Evolutionary conservation across 2,888 invertebrate genomes (phyloP), one percentile per base, ranked within the genome.

Genomic region (Cephalotes varians): DNA sequence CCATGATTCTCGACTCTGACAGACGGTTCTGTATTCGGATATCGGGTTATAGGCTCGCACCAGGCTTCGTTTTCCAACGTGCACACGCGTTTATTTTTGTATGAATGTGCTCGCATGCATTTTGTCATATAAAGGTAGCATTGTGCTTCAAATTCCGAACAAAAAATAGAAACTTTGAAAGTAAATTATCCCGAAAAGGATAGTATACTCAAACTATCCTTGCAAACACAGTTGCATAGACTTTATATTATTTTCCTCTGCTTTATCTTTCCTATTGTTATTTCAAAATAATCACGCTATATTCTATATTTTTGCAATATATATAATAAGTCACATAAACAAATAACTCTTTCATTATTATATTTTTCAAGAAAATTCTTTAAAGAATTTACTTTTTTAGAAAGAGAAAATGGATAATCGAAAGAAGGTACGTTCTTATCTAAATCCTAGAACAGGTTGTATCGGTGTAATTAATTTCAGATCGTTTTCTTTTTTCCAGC

Each of bases 21-120:
- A 88, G 84, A 56, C 54, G 40, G 69, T 85, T 86, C 89, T 84
- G 86, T 88, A 81, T 88, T 88, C 86, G 79, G 82, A 87, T 81
- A 85, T 89, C 84, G 40, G 85, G 76, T 84, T 87, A 76, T 83
- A 4, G 54, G 47, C 62, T 82, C 60, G 82, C 65, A 62, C 73
- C 73, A 60, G 64, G 10, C 72, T n/a, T 60, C 79, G 47, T 81
- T 74, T 80, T 65, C 58, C 47, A 65, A 73, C 64, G 44, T 76
- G 60, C 47, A 72, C 62, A 28, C 21, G 49, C 44, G 58, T 47
- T 71, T 65, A 69, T 58, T 69, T 72, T 60, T 51, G 40, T 74
- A 21, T 77, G 74, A 82, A 72, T 31, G 76, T 69, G 58, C 79
- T 73, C 69, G 60, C 79, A n/a, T 31, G 49, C 49, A 21, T 64